Evolutionary conservation across 23 tunicate species (phyloP).

Genomic region (Ciona savignyi): DNA sequence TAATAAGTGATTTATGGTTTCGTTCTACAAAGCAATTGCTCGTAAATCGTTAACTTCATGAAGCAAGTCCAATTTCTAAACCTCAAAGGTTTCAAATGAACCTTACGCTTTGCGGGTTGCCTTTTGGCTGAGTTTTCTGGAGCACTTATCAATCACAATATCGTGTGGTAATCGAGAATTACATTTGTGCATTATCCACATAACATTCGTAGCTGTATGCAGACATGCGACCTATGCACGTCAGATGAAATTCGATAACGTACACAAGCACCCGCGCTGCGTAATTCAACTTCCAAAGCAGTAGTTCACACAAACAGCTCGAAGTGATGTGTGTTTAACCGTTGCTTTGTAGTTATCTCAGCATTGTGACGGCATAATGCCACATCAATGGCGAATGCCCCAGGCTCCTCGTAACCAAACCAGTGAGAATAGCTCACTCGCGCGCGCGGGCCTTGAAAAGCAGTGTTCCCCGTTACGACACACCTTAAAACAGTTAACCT

Average conservation of each 20-base stretch:
- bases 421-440: constrained; percentile 1
- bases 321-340: not conserved
- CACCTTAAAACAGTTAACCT: no score
- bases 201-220: not conserved
- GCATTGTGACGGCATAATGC: not conserved
- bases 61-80: no score
- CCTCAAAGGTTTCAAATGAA: no score
- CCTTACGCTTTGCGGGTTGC: no score
- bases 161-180: not conserved
- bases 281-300: not conserved
- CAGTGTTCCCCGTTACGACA: not conserved
- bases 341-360: not conserved
- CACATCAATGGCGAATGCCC: constrained; percentile 1
- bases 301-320: not conserved
- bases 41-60: no score
- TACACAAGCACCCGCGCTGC: not conserved
- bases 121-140: no score
- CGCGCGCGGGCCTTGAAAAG: not conserved
- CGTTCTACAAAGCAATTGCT: no score
- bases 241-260: not conserved
- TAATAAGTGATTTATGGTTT: no score
- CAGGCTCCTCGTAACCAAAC: constrained; percentile 2
- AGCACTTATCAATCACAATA: not conserved
- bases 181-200: not conserved
- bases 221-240: not conserved